Evolutionary conservation across 1,140 invertebrate genomes (phyloP).

Genomic region (Magallana ariakensis): DNA sequence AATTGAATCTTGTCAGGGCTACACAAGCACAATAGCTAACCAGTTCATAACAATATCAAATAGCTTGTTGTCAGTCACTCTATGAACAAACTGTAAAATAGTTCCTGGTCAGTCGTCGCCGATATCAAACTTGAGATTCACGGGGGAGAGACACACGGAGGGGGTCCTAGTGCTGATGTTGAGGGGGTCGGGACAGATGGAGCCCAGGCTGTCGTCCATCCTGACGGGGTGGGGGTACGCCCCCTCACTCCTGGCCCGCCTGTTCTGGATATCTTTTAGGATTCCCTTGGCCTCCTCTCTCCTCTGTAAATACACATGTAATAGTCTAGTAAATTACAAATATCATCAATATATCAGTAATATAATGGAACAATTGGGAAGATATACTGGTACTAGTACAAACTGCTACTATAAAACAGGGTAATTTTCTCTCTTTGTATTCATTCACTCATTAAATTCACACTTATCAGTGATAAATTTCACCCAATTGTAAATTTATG

Average conservation of each 20-base stretch:
- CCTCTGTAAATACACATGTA: constrained; percentile 82
- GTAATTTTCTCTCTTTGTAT: too few species aligned
- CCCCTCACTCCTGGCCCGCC: constrained; percentile 62
- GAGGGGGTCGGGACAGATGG: constrained; percentile 60
- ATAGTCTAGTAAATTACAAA: background rate
- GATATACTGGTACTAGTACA: too few species aligned
- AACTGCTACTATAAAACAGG: too few species aligned
- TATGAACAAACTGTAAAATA: too few species aligned
- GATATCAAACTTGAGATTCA: constrained; percentile 66
- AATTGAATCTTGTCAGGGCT: too few species aligned
- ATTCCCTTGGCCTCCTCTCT: constrained; percentile 95
- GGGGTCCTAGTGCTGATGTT: constrained; percentile 63
- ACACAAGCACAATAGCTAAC: too few species aligned
- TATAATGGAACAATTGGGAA: background rate
- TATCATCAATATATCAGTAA: background rate
- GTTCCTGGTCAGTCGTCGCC: background rate
- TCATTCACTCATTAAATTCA: too few species aligned
- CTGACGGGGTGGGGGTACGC: constrained; percentile 45
- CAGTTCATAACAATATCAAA: too few species aligned
- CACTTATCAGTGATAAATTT: too few species aligned
- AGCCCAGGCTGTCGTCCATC: constrained; percentile 72
- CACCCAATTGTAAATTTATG: too few species aligned
- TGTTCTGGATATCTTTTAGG: constrained; percentile 86
- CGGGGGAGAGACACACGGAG: constrained; percentile 65
- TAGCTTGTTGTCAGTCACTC: too few species aligned